Evolutionary conservation across 2,888 invertebrate genomes (phyloP).

Genomic region (Chrysodeixis includens): DNA sequence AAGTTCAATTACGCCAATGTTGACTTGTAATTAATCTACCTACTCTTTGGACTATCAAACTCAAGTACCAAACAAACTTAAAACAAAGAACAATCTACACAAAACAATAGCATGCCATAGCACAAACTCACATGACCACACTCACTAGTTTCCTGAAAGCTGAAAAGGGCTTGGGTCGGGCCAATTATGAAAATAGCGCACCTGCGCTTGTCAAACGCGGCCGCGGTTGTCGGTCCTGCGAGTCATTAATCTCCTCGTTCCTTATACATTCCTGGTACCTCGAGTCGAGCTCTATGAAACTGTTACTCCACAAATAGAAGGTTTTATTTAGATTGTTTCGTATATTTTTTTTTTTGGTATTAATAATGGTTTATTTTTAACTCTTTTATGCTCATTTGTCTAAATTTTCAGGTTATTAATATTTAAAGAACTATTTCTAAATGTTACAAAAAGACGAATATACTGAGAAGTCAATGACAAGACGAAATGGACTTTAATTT

Average conservation of each 20-base stretch:
- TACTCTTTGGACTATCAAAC: too few species aligned
- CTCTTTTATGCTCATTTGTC: background rate
- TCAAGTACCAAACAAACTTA: slow-evolving; percentile 5
- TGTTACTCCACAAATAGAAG: slow-evolving; percentile 66
- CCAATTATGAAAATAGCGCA: slow-evolving; percentile 89
- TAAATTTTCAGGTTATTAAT: background rate
- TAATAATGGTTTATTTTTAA: slow-evolving; percentile 14
- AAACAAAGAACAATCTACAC: slow-evolving; percentile 31
- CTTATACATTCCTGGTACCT: slow-evolving; percentile 84
- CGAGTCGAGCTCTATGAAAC: slow-evolving; percentile 57
- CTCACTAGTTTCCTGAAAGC: slow-evolving; percentile 74
- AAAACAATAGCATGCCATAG: slow-evolving; percentile 24
- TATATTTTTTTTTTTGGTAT: slow-evolving; percentile 44
- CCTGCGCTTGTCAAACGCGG: slow-evolving; percentile 88
- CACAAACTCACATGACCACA: slow-evolving; percentile 60
- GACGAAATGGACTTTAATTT: too few species aligned
- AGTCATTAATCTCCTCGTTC: slow-evolving; percentile 86
- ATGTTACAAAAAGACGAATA: too few species aligned
- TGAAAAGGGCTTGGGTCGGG: slow-evolving; percentile 86
- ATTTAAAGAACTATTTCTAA: too few species aligned
- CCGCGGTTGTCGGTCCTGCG: slow-evolving; percentile 83
- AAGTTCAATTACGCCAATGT: too few species aligned
- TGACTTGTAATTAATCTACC: too few species aligned
- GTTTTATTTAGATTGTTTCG: slow-evolving; percentile 53
- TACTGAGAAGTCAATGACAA: too few species aligned